Base-by-base conservation (phyloP, 2,888 invertebrate genomes). In the Cetonia aurata region DNA sequence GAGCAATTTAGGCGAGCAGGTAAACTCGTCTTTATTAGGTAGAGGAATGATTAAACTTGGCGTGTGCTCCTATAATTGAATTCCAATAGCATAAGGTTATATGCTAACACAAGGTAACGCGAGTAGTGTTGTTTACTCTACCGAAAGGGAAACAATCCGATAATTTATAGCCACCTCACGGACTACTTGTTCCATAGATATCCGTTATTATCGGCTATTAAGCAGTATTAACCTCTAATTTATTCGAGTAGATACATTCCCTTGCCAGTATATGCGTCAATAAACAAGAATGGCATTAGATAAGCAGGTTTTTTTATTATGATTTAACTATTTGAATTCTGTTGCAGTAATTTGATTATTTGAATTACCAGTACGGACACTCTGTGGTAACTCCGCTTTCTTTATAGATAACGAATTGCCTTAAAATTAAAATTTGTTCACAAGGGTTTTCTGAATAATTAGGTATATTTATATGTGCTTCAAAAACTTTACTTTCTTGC, bases 41-140 rank as follows among this genome's bases (percentile, higher is more conserved):
- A 41, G 41, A 37, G 17, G 50, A 50, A 65, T 65, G 48, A 52
- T 65, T 65, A 46, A n/a, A 52, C 37, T 6, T 50, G 33, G 37
- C 62, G 15, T 65, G 50, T 41, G 62, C 15, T 15, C 15, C 37
- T 65, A 65, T 65, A 65, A 65, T 65, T 65, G 62, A 31, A 65
- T 65, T 65, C 62, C 50, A 50, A 65, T 10, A 17, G n/a, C 50
- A 65, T 37, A 65, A 65, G 41, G 44, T 19, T 31, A 33, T 15
- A 52, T 37, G 15, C 33, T 41, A 33, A 37, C 50, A 25, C 62
- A 52, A 65, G 62, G 62, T 37, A 65, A 65, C 37, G 50, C 37
- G 15, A 37, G 33, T 65, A 25, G 50, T 65, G 13, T 33, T 17
- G 41, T 60, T 60, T 60, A 25, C 48, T 60, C 31, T 25, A 19